A percentile compares a stretch with the other conserved stretches of the same genome.
These are phyloP conservation scores for Microcebus ravelobensis DNA, from an alignment of 2,113 vertebrate species.

Conservation along the genomic window DNA sequence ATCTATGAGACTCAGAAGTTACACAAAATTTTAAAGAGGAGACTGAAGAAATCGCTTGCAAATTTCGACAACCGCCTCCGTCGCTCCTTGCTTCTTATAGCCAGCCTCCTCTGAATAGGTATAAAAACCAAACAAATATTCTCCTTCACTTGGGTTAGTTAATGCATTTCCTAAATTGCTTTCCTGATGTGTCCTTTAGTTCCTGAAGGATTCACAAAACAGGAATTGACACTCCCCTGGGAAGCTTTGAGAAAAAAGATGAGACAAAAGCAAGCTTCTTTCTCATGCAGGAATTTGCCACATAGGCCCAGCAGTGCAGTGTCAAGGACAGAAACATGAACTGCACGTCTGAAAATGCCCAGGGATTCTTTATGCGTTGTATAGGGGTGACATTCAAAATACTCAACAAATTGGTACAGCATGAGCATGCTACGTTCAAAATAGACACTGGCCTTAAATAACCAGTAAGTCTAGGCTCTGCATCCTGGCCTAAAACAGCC, in stretches of 20 bases:
- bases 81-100: neutral
- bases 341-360: neutral
- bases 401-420: constrained; percentile 21
- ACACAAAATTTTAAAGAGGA: neutral
- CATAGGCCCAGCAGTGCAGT: neutral
- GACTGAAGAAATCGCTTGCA: neutral
- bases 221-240: neutral
- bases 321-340: neutral
- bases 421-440: neutral
- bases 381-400: neutral
- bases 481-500: constrained; percentile 10
- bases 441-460: constrained; percentile 45
- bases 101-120: neutral
- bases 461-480: constrained; percentile 15
- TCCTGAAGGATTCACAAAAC: neutral
- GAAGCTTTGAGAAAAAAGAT: neutral
- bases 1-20: neutral
- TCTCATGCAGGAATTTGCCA: constrained; percentile 23
- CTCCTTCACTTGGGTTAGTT: neutral
- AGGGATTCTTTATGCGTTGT: neutral
- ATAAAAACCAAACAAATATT: neutral
- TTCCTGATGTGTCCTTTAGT: neutral
- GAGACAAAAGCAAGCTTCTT: neutral
- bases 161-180: neutral
- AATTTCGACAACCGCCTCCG: neutral